Percentiles rank a stretch among this genome's conserved stretches.
Evolutionary conservation across 2,797 vertebrate species (phyloP).

Genomic region (Sebastes flavidus): DNA sequence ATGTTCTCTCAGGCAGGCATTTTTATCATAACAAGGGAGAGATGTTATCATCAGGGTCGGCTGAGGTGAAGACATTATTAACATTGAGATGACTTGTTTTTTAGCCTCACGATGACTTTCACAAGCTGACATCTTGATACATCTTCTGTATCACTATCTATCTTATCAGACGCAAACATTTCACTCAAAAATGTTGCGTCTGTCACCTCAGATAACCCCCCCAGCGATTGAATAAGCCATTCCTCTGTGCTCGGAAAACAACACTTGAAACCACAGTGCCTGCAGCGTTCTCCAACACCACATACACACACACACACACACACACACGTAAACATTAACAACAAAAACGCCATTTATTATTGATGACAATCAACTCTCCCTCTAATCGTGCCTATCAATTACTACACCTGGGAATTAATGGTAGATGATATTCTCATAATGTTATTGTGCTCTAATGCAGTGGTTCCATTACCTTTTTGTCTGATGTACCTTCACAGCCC

Average conservation of each 20-base stretch:
- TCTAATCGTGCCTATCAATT: slow-evolving; percentile 46
- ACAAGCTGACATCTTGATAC: slow-evolving; percentile 8
- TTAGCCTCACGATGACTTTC: not conserved
- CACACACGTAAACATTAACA: slow-evolving; percentile 8
- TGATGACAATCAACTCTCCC: slow-evolving; percentile 50
- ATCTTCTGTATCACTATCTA: not conserved
- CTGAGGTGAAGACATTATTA: slow-evolving; percentile 22
- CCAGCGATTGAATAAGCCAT: slow-evolving; percentile 43
- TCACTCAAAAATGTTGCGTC: slow-evolving; percentile 34
- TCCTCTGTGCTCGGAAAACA: slow-evolving; percentile 57
- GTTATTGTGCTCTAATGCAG: not conserved
- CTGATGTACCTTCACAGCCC: not conserved
- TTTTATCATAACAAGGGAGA: slow-evolving; percentile 3
- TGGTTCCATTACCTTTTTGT: not conserved
- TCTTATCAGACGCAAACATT: slow-evolving; percentile 18
- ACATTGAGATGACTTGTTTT: not conserved
- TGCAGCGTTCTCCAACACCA: slow-evolving; percentile 16
- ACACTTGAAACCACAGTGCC: slow-evolving; percentile 61
- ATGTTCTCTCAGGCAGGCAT: slow-evolving; percentile 9
- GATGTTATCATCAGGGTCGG: slow-evolving; percentile 21
- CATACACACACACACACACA: not conserved
- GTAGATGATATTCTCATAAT: slow-evolving; percentile 20
- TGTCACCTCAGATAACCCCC: slow-evolving; percentile 72
- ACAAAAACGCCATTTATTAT: slow-evolving; percentile 59
- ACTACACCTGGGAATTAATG: slow-evolving; percentile 32